Conservation (phyloP, 2,888 invertebrate genomes). For the Chrysodeixis includens region DNA sequence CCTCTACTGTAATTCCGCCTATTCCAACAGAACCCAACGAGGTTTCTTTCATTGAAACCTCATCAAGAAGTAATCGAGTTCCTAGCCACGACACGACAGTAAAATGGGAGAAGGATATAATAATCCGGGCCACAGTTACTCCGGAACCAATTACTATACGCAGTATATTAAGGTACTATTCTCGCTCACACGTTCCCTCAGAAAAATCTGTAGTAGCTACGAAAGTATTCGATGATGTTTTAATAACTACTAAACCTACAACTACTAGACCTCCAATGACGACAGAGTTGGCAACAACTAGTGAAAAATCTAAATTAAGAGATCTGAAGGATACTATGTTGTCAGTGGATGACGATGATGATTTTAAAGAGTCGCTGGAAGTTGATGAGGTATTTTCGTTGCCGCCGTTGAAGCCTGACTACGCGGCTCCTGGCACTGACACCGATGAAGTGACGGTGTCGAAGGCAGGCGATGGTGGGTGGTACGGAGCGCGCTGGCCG, state of each 20-base stretch:
- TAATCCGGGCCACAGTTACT: conserved; percentile 79
- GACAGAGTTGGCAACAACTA: conserved; percentile 69
- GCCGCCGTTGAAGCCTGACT: conserved; percentile 80
- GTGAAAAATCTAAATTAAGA: conserved; percentile 73
- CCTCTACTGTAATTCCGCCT: conserved; percentile 74
- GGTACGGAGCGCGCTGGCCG: conserved; percentile 91
- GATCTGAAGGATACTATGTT: conserved; percentile 83
- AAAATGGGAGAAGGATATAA: conserved; percentile 82
- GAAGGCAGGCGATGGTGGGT: conserved; percentile 83
- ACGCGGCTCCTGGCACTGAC: conserved; percentile 69
- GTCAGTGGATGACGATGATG: conserved; percentile 85
- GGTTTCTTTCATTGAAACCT: conserved; percentile 73
- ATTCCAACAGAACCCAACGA: conserved; percentile 75
- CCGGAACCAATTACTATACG: conserved; percentile 77
- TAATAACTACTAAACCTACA: conserved; percentile 78
- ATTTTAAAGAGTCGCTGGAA: conserved; percentile 83
- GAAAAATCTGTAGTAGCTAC: conserved; percentile 72
- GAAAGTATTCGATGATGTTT: conserved; percentile 78
- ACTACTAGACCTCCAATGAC: conserved; percentile 67
- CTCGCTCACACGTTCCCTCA: conserved; percentile 70
- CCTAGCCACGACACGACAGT: conserved; percentile 76
- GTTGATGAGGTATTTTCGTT: conserved; percentile 85
- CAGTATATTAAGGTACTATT: conserved; percentile 76
- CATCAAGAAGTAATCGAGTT: conserved; percentile 74
- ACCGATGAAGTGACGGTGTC: conserved; percentile 83